Evolutionary conservation across 2,113 vertebrate species (phyloP).

Genomic region (Microcebus murinus): DNA sequence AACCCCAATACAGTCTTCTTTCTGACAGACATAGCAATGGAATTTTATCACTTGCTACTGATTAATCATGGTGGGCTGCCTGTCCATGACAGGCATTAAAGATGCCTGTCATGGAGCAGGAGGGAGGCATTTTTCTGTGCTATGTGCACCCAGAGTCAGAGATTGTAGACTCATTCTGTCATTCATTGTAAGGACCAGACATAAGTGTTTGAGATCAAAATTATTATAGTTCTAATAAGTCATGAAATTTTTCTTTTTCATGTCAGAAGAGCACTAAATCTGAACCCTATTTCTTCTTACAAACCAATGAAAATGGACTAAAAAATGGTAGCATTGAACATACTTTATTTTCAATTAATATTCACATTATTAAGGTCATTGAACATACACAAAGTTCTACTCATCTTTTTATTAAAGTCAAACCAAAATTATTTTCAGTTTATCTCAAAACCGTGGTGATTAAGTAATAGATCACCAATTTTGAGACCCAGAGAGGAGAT

Average conservation of each 20-base stretch:
- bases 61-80: background rate
- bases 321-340: background rate
- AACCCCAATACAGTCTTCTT: background rate
- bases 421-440: background rate
- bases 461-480: background rate
- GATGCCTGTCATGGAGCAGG: accelerated
- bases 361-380: background rate
- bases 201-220: background rate
- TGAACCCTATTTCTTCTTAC: background rate
- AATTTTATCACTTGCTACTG: background rate
- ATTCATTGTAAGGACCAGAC: background rate
- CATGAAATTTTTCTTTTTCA: background rate
- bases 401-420: background rate
- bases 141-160: background rate
- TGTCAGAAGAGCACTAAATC: background rate
- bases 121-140: background rate
- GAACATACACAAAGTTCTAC: background rate
- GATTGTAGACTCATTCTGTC: background rate
- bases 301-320: background rate
- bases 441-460: background rate
- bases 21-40: background rate
- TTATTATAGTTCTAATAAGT: background rate
- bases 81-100: background rate
- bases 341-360: background rate
- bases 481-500: background rate